Evolutionary conservation across 2,113 vertebrate genomes (phyloP), one percentile per base, ranked within the genome.

Genomic region (Pollachius pollachius): DNA sequence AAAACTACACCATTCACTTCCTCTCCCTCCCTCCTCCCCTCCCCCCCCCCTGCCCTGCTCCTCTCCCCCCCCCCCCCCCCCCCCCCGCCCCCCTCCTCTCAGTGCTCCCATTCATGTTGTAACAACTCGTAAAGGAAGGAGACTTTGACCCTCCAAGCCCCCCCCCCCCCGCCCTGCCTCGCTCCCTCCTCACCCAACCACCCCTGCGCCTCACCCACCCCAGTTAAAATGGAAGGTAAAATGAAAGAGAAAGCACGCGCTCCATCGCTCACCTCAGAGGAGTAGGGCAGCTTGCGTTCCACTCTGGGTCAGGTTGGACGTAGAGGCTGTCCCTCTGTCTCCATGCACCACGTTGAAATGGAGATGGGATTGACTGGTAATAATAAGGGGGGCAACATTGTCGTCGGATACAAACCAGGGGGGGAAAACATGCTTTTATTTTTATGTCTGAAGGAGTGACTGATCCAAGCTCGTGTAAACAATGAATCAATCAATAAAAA

Each of bases 61-160:
- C 4, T 27, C 4, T 27, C 8, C 56, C 17, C 21, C 59, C 64
- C 5, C 64, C 30, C 62, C 52, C 18, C 17, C 17, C 9, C 62
- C 23, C 15, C 69, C 21, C 23, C 13, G 11, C 21, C 19, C 69
- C n/a, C 74, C 63, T 59, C 70, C 75, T 72, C 74, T 85, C 73
- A 65, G 75, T 89, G 83, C 87, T 88, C 86, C 84, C 82, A 86
- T 89, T 91, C 89, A 88, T 91, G 90, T 91, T 84, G 87, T 87
- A 90, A 91, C 90, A 89, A 90, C 90, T 92, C 85, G 58, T 93
- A 92, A 93, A 93, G 85, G 80, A 81, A 87, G 72, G 84, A 86
- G 90, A 93, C 91, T 93, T 93, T 92, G 91, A 93, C 90, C 91
- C 25, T 25, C 9, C 58, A 60, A 19, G 5, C 17, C 15, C 17